Conservation (phyloP, 2,888 invertebrate genomes). For the Meganola albula region DNA sequence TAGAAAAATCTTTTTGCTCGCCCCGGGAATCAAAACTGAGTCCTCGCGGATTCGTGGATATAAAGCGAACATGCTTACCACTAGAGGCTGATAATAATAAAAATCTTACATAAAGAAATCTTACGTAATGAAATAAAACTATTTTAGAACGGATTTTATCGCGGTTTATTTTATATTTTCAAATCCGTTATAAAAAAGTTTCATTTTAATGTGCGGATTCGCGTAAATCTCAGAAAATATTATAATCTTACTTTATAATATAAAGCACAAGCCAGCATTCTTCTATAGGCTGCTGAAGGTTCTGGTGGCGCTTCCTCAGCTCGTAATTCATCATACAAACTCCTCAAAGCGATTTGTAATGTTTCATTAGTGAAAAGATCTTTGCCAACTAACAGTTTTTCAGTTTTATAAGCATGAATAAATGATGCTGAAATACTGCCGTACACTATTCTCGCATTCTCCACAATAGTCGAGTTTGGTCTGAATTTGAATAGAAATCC, state of each 20-base stretch:
- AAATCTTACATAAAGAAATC: too few species aligned
- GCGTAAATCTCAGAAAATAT: too few species aligned
- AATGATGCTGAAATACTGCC: slow-evolving; percentile 74
- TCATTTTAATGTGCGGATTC: too few species aligned
- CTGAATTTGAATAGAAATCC: slow-evolving; percentile 81
- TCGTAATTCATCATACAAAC: slow-evolving; percentile 39
- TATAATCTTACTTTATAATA: slow-evolving; percentile 80
- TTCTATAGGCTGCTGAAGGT: slow-evolving; percentile 77
- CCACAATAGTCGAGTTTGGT: slow-evolving; percentile 45
- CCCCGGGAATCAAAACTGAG: too few species aligned
- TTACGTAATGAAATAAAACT: too few species aligned
- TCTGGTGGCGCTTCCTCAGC: slow-evolving; percentile 62
- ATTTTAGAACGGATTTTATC: too few species aligned
- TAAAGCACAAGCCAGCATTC: slow-evolving; percentile 73
- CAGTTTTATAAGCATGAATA: slow-evolving; percentile 71
- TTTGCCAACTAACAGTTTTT: slow-evolving; percentile 64
- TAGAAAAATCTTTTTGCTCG: too few species aligned
- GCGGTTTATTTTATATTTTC: too few species aligned
- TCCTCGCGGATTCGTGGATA: too few species aligned
- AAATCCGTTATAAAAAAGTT: too few species aligned
- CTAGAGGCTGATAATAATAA: too few species aligned
- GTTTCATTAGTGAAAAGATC: slow-evolving; percentile 51
- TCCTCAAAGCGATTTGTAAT: slow-evolving; percentile 50
- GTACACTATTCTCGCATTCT: slow-evolving; percentile 74
- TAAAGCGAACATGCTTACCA: too few species aligned